These are phyloP conservation scores for Trissoscelio sp. DNA, from an alignment of 2,888 invertebrate species.

Conservation along the genomic window DNA sequence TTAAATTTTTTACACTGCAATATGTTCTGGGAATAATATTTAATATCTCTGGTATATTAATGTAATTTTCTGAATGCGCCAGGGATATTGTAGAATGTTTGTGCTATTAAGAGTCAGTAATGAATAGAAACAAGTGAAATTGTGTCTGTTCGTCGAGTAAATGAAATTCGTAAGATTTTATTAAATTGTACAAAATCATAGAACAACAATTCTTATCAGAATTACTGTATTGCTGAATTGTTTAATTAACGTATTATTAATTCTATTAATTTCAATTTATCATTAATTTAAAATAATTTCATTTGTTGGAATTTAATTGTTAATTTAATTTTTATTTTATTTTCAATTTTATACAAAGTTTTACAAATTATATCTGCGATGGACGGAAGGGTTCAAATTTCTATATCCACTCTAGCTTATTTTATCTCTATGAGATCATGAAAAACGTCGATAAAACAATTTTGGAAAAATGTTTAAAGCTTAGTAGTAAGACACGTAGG, in stretches of 20 bases:
- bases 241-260: background rate
- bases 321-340: too few relatives aligned
- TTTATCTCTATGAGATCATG: too few relatives aligned
- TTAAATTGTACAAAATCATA: background rate
- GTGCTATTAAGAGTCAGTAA: slow-evolving; percentile 8
- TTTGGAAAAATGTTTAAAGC: too few relatives aligned
- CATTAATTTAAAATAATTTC: too few relatives aligned
- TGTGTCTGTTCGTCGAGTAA: background rate
- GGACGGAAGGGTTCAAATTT: too few relatives aligned
- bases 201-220: background rate
- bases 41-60: background rate
- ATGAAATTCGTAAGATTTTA: slow-evolving; percentile 9
- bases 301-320: too few relatives aligned
- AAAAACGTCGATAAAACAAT: too few relatives aligned
- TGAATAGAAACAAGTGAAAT: slow-evolving; percentile 13
- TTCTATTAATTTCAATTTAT: too few relatives aligned
- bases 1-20: background rate
- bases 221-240: background rate
- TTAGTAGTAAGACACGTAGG: background rate
- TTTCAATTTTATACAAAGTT: too few relatives aligned
- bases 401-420: too few relatives aligned
- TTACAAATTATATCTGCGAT: too few relatives aligned
- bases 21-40: background rate
- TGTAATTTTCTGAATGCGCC: slow-evolving; percentile 4
- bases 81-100: slow-evolving; percentile 4